phyloP scores from a whole-genome alignment of 2,113 vertebrate genomes.

The Ivindomyrus marchei region DNA sequence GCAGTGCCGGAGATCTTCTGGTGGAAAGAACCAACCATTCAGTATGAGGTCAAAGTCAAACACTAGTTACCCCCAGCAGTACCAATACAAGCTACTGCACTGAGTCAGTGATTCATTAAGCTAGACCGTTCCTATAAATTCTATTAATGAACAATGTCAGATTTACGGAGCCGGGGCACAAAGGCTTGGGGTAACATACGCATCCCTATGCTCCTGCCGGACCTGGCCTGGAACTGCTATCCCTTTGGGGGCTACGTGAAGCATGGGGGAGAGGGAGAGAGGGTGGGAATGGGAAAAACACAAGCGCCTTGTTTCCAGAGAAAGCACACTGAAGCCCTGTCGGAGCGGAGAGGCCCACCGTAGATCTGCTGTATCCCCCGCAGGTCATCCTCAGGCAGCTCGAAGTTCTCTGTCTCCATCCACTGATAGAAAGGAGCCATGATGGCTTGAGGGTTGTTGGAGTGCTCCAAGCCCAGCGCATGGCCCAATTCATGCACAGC shows the following conservation, averaged over 20 bases:
- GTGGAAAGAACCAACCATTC: background rate
- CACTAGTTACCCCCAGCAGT: background rate
- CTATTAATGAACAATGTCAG: constrained; percentile 39
- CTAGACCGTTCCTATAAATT: constrained; percentile 19
- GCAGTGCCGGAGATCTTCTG: background rate
- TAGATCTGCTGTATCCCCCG: constrained; percentile 89
- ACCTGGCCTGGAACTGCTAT: background rate
- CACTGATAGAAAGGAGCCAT: constrained; percentile 98
- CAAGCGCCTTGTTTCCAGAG: background rate
- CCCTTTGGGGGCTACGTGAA: background rate
- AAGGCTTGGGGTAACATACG: background rate
- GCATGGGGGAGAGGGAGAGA: background rate
- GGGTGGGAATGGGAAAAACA: background rate
- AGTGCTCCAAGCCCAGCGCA: constrained; percentile 88
- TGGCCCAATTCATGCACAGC: constrained; percentile 91
- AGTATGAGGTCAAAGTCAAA: background rate
- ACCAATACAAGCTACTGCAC: constrained; percentile 5
- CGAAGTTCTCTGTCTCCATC: constrained; percentile 83
- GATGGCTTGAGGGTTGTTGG: constrained; percentile 77
- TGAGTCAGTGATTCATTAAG: constrained; percentile 19
- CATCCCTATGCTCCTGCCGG: background rate
- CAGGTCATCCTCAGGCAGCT: constrained; percentile 81
- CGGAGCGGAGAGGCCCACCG: constrained; percentile 53
- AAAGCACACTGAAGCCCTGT: background rate
- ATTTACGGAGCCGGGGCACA: constrained; percentile 14